Conservation (phyloP, 2,797 vertebrate genomes). For the Austrolebias charrua region DNA sequence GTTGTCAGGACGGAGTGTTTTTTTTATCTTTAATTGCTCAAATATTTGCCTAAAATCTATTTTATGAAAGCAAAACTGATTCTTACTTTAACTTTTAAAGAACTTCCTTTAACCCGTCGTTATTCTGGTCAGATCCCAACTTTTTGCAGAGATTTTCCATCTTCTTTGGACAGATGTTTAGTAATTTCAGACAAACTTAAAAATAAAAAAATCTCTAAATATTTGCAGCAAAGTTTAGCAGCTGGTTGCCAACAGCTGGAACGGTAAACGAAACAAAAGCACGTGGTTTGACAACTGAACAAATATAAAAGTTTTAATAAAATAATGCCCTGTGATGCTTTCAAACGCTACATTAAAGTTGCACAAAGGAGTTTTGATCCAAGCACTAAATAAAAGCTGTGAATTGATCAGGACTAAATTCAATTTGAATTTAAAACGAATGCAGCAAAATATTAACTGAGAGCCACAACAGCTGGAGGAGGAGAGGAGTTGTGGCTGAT, state of each 20-base stretch:
- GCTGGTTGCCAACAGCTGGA: no score
- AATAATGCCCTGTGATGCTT: constrained; percentile 3
- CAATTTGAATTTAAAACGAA: no score
- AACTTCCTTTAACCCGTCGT: no score
- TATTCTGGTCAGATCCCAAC: background rate
- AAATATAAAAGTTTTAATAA: background rate
- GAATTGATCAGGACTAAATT: background rate
- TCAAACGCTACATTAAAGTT: no score
- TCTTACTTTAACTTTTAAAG: no score
- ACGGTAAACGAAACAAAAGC: background rate
- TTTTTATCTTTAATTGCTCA: no score
- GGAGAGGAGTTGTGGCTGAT: background rate
- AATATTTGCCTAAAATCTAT: no score
- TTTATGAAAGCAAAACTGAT: no score
- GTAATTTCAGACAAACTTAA: no score
- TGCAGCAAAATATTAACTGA: background rate
- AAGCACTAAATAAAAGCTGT: constrained; percentile 5
- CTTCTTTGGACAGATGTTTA: no score
- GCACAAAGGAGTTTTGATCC: background rate
- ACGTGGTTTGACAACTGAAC: background rate
- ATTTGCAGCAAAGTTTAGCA: background rate
- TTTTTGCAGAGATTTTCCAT: background rate
- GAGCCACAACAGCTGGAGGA: background rate
- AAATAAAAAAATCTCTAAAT: background rate
- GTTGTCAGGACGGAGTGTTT: no score